A percentile compares a stretch with the other conserved stretches of the same genome.
These are phyloP conservation scores for Drosophila prosaltans DNA, from an alignment of 1,140 invertebrate genomes.

Conservation along the genomic window DNA sequence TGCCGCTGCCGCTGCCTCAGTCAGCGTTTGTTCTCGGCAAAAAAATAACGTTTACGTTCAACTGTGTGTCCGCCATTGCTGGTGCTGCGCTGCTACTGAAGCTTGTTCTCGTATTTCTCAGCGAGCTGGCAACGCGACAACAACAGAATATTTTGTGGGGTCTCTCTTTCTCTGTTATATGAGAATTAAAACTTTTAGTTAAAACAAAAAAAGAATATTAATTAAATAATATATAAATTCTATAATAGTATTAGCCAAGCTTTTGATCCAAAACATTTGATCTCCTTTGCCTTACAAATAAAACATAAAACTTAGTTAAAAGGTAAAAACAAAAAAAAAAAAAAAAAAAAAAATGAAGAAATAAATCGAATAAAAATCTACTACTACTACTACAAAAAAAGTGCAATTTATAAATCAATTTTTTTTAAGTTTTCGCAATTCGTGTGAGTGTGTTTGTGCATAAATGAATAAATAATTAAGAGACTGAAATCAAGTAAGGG, in stretches of 20 bases:
- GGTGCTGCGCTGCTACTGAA: slow-evolving; percentile 8
- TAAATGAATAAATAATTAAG: slow-evolving; percentile 23
- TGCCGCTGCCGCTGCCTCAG: slow-evolving; percentile 29
- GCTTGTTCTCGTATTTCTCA: slow-evolving; percentile 64
- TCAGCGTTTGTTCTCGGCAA: slow-evolving; percentile 65
- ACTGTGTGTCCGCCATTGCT: slow-evolving; percentile 43
- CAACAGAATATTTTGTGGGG: slow-evolving; percentile 33
- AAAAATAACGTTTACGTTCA: slow-evolving; percentile 14
- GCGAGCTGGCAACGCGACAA: slow-evolving; percentile 67
- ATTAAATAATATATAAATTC: slow-evolving; percentile 30
- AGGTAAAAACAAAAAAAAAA: slow-evolving; percentile 19
- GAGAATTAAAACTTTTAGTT: slow-evolving; percentile 43
- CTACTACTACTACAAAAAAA: background rate
- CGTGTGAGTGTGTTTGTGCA: slow-evolving; percentile 27
- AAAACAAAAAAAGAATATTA: background rate
- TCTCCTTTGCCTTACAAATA: slow-evolving; percentile 48
- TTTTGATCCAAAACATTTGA: slow-evolving; percentile 24
- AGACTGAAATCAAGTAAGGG: slow-evolving; percentile 48
- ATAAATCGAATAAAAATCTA: slow-evolving; percentile 32
- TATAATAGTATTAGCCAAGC: slow-evolving; percentile 47
- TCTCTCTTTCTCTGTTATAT: slow-evolving; percentile 15
- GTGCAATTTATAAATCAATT: slow-evolving; percentile 9
- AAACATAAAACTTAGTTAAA: slow-evolving; percentile 14
- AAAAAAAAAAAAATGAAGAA: background rate
- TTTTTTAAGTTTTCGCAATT: slow-evolving; percentile 4